Base-by-base conservation (phyloP, 2,797 vertebrate species). In the Philypnodon macrostomus region DNA sequence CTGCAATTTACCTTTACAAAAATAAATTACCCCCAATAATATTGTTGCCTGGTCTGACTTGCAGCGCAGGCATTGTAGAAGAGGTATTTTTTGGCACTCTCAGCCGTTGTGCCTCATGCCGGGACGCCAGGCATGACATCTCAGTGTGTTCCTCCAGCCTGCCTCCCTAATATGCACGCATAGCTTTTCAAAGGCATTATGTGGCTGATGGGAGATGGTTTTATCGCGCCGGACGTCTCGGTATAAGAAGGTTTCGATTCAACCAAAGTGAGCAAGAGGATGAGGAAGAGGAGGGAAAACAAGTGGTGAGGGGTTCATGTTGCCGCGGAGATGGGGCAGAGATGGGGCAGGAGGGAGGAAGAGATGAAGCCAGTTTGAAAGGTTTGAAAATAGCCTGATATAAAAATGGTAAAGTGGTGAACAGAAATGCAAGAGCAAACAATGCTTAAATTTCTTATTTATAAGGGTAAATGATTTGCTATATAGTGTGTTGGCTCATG, bases 381-480 rank as follows among this genome's bases (percentile, higher is more conserved):
- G 69, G 63, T 80, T 84, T 79, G 85, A 82, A 85, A 81, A 87
- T 81, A 84, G 80, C 83, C 80, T 39, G 67, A 57, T 73, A 80
- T 57, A 51, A 80, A 81, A 78, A 47, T 19, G 34, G 67, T 47
- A 33, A 4, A 39, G 21, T 44, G 44, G 58, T 5, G 21, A 53
- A 52, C 30, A 55, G 6, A 2, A n/a, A 47, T 16, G 37, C 2
- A n/a, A n/a, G 1, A 8, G 24, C 0, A 24, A 30, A 35, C 31
- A n/a, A 19, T n/a, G 30, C 12, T 6, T 10, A 11, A 10, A 42
- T 42, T 24, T 42, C 14, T 14, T 27, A 6, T 16, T 17, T 17
- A 24, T n/a, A 24, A 14, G 7, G 21, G 2, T 21, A n/a, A n/a
- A n/a, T n/a, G n/a, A n/a, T n/a, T n/a, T n/a, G n/a, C n/a, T n/a